These are phyloP conservation scores for Lateolabrax maculatus DNA, from an alignment of 2,797 vertebrate genomes.

Conservation along the genomic window DNA sequence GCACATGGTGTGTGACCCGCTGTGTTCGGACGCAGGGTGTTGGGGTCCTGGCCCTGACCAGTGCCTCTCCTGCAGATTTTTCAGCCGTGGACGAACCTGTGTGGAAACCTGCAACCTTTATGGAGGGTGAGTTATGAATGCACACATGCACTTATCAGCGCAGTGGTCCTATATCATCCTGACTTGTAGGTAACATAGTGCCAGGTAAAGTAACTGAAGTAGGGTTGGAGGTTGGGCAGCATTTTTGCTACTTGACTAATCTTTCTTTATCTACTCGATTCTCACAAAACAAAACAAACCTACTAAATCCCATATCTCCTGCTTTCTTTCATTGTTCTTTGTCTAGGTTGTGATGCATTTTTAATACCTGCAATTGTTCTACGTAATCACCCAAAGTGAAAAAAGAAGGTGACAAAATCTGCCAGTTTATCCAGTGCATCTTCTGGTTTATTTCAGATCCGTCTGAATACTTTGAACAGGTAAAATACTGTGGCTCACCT, in stretches of 20 bases:
- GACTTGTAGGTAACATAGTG: not conserved
- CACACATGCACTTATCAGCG: not conserved
- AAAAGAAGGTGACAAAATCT: not conserved
- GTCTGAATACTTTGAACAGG: not conserved
- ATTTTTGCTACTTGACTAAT: conserved; percentile 3
- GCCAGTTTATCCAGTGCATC: not conserved
- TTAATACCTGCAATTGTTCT: not conserved
- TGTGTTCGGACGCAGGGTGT: conserved; percentile 94
- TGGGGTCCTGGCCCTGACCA: conserved; percentile 97
- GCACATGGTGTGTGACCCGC: conserved; percentile 92
- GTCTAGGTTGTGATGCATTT: not conserved
- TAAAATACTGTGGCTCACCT: not conserved
- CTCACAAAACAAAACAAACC: conserved; percentile 8
- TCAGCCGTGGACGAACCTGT: conserved; percentile 92
- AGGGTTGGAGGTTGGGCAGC: not conserved
- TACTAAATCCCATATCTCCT: not conserved
- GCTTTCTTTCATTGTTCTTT: not conserved
- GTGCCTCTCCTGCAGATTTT: conserved; percentile 93
- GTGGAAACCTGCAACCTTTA: conserved; percentile 94
- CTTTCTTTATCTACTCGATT: not conserved
- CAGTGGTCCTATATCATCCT: not conserved
- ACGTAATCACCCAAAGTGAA: not conserved
- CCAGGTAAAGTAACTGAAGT: not conserved
- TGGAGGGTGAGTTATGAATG: conserved; percentile 89
- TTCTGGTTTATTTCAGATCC: conserved; percentile 19